These are phyloP conservation scores for Drosophila yakuba DNA, from an alignment of 1,140 invertebrate genomes.

Conservation along the genomic window DNA sequence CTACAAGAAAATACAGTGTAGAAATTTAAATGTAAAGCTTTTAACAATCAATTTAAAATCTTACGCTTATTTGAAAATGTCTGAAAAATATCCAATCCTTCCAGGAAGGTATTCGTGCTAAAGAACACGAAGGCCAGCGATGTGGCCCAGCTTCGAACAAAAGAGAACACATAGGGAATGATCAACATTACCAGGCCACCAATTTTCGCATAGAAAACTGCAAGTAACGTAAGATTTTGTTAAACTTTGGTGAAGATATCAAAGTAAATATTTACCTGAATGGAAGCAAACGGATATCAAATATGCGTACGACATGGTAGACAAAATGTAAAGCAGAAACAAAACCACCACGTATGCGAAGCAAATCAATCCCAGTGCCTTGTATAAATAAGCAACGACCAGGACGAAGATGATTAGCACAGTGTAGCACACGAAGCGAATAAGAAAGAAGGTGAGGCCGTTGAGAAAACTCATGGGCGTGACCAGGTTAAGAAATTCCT, in stretches of 20 bases:
- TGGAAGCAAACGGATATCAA: conserved; percentile 80
- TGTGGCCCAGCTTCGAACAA: conserved; percentile 58
- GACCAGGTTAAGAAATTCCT: conserved; percentile 76
- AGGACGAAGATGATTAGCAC: conserved; percentile 44
- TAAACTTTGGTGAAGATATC: neutral
- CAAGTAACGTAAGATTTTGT: neutral
- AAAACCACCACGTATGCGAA: conserved; percentile 55
- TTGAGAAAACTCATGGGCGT: conserved; percentile 81
- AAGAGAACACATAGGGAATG: conserved; percentile 71
- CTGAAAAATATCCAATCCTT: conserved; percentile 70
- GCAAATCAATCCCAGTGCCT: conserved; percentile 37
- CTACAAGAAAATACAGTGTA: conserved; percentile 19
- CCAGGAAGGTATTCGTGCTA: conserved; percentile 64
- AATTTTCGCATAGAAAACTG: conserved; percentile 82
- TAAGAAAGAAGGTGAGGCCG: conserved; percentile 73
- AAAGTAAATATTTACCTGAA: conserved; percentile 55
- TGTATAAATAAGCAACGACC: conserved; percentile 42
- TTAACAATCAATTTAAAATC: neutral
- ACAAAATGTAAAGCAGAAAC: conserved; percentile 67
- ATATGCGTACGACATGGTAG: conserved; percentile 77
- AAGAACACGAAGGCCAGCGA: conserved; percentile 52
- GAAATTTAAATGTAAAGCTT: no score
- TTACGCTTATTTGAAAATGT: conserved; percentile 80
- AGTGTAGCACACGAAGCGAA: conserved; percentile 63
- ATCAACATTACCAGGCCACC: conserved; percentile 71